Percentiles rank a stretch among this genome's conserved stretches.
Conservation (phyloP, 2,113 vertebrate genomes). For the Macroglossus sobrinus region DNA sequence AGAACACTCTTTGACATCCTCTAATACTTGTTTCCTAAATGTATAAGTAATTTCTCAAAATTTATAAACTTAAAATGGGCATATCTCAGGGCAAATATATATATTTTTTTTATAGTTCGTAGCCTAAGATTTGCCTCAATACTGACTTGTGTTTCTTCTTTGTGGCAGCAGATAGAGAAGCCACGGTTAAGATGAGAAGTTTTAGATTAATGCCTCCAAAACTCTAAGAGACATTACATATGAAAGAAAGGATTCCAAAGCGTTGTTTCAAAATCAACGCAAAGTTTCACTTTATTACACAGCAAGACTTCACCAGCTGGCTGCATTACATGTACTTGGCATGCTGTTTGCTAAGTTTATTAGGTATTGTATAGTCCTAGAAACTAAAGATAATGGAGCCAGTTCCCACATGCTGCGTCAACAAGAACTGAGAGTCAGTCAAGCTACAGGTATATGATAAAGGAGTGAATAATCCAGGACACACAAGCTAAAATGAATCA, state of each 20-base stretch:
- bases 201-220: slow-evolving; percentile 42
- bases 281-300: slow-evolving; percentile 70
- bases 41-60: not conserved
- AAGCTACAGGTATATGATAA: slow-evolving; percentile 59
- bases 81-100: not conserved
- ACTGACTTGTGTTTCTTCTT: not conserved
- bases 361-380: slow-evolving; percentile 76
- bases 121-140: not conserved
- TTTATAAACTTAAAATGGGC: not conserved
- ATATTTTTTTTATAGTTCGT: not conserved
- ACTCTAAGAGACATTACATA: slow-evolving; percentile 55
- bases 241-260: slow-evolving; percentile 44
- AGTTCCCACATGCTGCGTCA: slow-evolving; percentile 66
- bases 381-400: slow-evolving; percentile 76
- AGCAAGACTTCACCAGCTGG: slow-evolving; percentile 73
- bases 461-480: slow-evolving; percentile 54
- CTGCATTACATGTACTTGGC: slow-evolving; percentile 64
- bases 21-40: not conserved
- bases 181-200: not conserved
- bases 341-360: slow-evolving; percentile 74
- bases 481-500: slow-evolving; percentile 66
- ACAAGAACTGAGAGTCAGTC: slow-evolving; percentile 61
- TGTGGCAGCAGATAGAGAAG: not conserved
- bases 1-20: not conserved
- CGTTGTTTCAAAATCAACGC: slow-evolving; percentile 69